phyloP scores from a whole-genome alignment of 1,140 invertebrate species.

The roundworm (Caenorhabditis elegans) region DNA sequence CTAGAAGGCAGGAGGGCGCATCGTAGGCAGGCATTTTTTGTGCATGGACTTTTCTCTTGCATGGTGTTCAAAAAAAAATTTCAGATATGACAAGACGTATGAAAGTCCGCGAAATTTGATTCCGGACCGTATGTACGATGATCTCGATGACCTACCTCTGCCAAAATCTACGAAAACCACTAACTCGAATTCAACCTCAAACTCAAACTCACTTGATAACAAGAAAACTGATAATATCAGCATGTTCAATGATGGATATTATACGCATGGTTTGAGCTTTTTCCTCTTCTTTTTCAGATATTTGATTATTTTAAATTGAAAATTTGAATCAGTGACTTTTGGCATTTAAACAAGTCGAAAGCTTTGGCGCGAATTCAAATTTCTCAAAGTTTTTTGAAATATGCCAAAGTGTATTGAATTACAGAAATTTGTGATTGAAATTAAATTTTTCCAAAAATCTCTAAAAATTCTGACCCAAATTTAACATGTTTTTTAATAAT shows the following conservation, averaged over 20 bases:
- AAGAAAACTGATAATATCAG: slow-evolving; percentile 7
- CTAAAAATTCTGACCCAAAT: too few relatives aligned
- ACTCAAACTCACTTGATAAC: slow-evolving; percentile 12
- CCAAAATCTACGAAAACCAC: not conserved
- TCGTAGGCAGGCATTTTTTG: too few relatives aligned
- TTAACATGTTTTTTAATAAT: too few relatives aligned
- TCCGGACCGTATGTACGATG: slow-evolving; percentile 6
- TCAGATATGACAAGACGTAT: not conserved
- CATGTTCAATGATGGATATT: slow-evolving; percentile 35
- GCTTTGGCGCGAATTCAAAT: too few relatives aligned
- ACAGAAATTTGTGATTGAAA: too few relatives aligned
- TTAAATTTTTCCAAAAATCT: not conserved
- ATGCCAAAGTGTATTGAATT: too few relatives aligned
- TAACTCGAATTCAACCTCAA: not conserved
- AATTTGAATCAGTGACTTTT: too few relatives aligned
- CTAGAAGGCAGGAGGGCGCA: too few relatives aligned
- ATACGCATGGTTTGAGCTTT: slow-evolving; percentile 33
- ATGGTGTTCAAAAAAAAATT: not conserved
- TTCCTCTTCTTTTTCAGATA: not conserved
- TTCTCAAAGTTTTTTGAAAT: too few relatives aligned
- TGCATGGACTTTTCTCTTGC: too few relatives aligned
- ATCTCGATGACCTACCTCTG: not conserved
- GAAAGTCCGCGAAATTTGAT: not conserved
- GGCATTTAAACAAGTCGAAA: too few relatives aligned
- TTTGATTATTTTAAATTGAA: too few relatives aligned